Percentiles rank a stretch among this genome's conserved stretches.
Evolutionary conservation across 2,113 vertebrate species (phyloP).

Genomic region (Peromyscus polionotus): DNA sequence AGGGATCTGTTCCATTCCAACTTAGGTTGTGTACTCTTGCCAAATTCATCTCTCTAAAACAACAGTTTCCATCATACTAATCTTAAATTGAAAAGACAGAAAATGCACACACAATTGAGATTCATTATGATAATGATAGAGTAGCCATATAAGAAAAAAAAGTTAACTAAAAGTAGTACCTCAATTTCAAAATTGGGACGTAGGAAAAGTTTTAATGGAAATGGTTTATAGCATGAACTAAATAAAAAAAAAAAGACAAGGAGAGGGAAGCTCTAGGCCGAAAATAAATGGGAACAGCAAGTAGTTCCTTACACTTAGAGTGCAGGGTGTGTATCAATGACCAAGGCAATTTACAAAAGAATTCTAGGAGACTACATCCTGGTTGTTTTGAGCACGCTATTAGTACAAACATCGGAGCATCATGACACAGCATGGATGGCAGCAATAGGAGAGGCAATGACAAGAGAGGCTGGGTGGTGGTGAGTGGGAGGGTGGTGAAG

Average conservation of each 20-base stretch:
- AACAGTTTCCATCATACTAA: not conserved
- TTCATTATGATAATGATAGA: not conserved
- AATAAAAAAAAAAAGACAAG: not conserved
- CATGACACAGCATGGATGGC: not conserved
- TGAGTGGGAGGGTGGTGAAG: not conserved
- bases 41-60: slow-evolving; percentile 9
- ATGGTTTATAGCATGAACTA: not conserved
- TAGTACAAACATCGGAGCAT: not conserved
- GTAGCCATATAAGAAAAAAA: slow-evolving; percentile 1
- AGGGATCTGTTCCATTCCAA: not conserved
- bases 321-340: not conserved
- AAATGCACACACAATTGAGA: not conserved
- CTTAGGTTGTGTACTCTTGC: not conserved
- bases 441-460: too few species aligned
- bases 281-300: not conserved
- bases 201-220: not conserved
- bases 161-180: not conserved
- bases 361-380: not conserved
- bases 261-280: not conserved
- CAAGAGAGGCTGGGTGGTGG: not conserved
- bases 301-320: slow-evolving; percentile 8
- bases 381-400: not conserved
- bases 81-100: not conserved
- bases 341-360: not conserved
- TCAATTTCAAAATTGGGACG: not conserved